These are phyloP conservation scores for Protodeltote pygarga DNA, from an alignment of 2,888 invertebrate species.

Conservation along the genomic window DNA sequence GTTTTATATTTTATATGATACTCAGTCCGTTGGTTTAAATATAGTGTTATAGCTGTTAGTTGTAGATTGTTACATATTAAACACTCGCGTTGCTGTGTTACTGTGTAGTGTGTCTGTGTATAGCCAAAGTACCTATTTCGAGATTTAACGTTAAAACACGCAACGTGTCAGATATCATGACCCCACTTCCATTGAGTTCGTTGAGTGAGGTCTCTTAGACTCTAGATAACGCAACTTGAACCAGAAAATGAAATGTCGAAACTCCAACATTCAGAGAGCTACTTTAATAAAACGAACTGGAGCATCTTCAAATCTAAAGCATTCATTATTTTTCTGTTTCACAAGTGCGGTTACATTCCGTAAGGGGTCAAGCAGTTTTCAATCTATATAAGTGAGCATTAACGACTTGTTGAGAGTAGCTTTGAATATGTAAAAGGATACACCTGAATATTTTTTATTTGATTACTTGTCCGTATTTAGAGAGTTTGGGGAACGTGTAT, in stretches of 20 bases:
- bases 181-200: conserved; percentile 7
- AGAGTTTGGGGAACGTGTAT: conserved; percentile 2
- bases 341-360: conserved; percentile 51
- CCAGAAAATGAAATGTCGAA: conserved; percentile 30
- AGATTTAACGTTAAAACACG: conserved; percentile 14
- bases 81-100: too few species aligned
- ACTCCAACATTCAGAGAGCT: conserved; percentile 42
- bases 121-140: background rate
- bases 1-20: too few species aligned
- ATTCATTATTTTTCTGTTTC: conserved; percentile 59
- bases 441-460: conserved; percentile 39
- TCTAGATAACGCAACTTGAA: conserved; percentile 38
- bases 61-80: too few species aligned
- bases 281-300: conserved; percentile 56
- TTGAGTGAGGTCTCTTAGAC: conserved; percentile 14
- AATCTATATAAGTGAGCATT: conserved; percentile 47
- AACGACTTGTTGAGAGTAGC: conserved; percentile 31
- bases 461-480: conserved; percentile 26
- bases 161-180: conserved; percentile 28
- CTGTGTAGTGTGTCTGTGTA: conserved; percentile 7
- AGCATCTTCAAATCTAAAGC: conserved; percentile 58
- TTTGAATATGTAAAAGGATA: conserved; percentile 41
- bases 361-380: conserved; percentile 53
- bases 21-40: too few species aligned
- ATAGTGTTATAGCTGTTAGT: too few species aligned